Evolutionary conservation across 2,888 invertebrate genomes (phyloP).

Genomic region (Aromia moschata): DNA sequence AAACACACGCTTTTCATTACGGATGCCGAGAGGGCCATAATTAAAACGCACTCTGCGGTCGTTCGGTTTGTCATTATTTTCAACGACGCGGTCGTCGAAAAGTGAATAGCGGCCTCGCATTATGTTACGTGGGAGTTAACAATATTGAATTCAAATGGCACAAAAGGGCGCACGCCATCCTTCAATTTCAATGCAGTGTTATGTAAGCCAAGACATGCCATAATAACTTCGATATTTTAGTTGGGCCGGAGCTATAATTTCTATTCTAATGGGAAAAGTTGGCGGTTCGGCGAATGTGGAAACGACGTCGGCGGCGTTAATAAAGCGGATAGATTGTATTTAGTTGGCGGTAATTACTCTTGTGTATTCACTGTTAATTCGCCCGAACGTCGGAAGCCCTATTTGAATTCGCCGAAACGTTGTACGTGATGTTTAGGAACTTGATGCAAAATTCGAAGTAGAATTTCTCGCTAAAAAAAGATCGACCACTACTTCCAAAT

Average conservation of each 20-base stretch:
- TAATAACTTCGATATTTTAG: slow-evolving; percentile 31
- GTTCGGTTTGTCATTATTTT: slow-evolving; percentile 2
- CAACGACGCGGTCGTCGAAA: not conserved
- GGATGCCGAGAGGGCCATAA: no score
- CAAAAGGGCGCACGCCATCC: slow-evolving; percentile 34
- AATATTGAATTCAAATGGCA: slow-evolving; percentile 25
- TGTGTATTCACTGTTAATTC: not conserved
- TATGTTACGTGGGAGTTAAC: slow-evolving; percentile 16
- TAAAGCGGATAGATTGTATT: not conserved
- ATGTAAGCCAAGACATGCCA: slow-evolving; percentile 32
- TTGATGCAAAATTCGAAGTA: no score
- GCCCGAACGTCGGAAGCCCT: not conserved
- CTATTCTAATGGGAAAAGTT: slow-evolving; percentile 8
- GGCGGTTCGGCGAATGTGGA: not conserved
- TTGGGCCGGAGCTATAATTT: slow-evolving; percentile 24
- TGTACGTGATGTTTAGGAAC: no score
- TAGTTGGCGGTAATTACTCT: not conserved
- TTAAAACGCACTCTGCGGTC: not conserved
- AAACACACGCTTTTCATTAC: no score
- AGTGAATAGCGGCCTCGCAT: slow-evolving; percentile 1
- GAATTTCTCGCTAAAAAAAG: no score
- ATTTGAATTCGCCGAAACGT: no score
- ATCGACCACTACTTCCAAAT: no score
- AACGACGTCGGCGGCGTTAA: not conserved
- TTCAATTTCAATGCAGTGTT: slow-evolving; percentile 38